Percentiles rank a stretch among this genome's conserved stretches.
These are phyloP conservation scores for Pogonus chalceus DNA, from an alignment of 1,140 invertebrate species.

Conservation along the genomic window DNA sequence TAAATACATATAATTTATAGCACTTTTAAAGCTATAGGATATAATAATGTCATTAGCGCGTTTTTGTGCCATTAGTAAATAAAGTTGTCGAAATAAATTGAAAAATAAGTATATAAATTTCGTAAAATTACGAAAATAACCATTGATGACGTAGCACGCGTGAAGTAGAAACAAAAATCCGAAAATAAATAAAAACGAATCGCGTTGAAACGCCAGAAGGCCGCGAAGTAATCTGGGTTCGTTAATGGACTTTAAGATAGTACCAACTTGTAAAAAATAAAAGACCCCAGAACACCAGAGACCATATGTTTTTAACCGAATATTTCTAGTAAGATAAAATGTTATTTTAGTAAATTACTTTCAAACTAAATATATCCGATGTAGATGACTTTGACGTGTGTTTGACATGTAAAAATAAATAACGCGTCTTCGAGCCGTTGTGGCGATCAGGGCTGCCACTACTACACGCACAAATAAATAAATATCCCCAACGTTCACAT, in stretches of 20 bases:
- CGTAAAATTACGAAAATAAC: no score
- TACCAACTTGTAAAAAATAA: slow-evolving; percentile 4
- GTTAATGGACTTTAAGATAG: slow-evolving; percentile 7
- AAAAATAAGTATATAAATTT: no score
- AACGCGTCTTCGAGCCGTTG: not conserved
- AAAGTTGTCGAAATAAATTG: no score
- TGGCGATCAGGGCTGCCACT: not conserved
- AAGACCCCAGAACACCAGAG: slow-evolving; percentile 1
- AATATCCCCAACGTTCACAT: not conserved
- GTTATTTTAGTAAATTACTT: slow-evolving; percentile 6
- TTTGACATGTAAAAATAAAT: slow-evolving; percentile 4
- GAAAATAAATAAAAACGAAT: not conserved
- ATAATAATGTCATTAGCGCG: no score
- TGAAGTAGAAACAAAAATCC: no score
- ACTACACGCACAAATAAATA: slow-evolving; percentile 1
- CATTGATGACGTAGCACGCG: no score
- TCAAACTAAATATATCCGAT: not conserved
- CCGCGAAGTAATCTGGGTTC: slow-evolving; percentile 2
- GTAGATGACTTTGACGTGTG: not conserved
- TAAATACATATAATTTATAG: no score
- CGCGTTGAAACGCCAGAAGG: not conserved
- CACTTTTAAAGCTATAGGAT: no score
- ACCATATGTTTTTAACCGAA: slow-evolving; percentile 1
- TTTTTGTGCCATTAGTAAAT: no score
- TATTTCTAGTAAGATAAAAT: slow-evolving; percentile 5